Conservation (phyloP, 1,140 invertebrate genomes). For the Monochamus saltuarius region DNA sequence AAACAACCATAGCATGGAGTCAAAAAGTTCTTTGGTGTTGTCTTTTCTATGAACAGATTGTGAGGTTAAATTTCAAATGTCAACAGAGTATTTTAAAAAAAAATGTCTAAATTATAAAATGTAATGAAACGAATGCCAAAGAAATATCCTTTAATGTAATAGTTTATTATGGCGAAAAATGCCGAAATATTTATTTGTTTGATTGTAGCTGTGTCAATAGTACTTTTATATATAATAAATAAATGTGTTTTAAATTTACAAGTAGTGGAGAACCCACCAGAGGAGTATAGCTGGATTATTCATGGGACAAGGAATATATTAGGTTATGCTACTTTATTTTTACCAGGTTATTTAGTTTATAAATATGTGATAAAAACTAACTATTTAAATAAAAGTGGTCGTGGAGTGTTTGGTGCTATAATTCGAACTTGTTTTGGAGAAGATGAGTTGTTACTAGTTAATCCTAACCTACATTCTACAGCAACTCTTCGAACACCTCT, state of each 20-base stretch:
- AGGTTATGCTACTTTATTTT: constrained; percentile 85
- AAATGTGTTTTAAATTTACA: constrained; percentile 32
- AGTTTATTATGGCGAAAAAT: constrained; percentile 32
- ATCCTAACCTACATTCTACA: constrained; percentile 36
- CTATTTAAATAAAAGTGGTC: constrained; percentile 79
- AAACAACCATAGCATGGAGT: too few relatives aligned
- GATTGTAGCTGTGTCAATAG: constrained; percentile 35
- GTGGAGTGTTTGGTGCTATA: constrained; percentile 58
- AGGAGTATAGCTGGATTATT: constrained; percentile 73
- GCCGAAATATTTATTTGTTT: constrained; percentile 38
- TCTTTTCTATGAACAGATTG: too few relatives aligned
- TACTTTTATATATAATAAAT: constrained; percentile 37
- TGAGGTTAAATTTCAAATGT: too few relatives aligned
- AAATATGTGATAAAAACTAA: constrained; percentile 79
- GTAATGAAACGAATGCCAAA: too few relatives aligned
- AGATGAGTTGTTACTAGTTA: constrained; percentile 48
- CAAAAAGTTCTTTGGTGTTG: too few relatives aligned
- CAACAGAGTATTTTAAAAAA: too few relatives aligned
- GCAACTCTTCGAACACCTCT: constrained; percentile 51
- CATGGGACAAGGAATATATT: constrained; percentile 76
- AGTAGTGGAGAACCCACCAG: constrained; percentile 28
- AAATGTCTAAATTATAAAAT: too few relatives aligned
- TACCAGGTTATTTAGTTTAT: constrained; percentile 83
- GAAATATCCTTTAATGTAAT: too few relatives aligned
- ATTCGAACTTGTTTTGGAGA: constrained; percentile 67